Evolutionary conservation across 1,140 invertebrate genomes (phyloP).

Genomic region (Micrasema minimum): DNA sequence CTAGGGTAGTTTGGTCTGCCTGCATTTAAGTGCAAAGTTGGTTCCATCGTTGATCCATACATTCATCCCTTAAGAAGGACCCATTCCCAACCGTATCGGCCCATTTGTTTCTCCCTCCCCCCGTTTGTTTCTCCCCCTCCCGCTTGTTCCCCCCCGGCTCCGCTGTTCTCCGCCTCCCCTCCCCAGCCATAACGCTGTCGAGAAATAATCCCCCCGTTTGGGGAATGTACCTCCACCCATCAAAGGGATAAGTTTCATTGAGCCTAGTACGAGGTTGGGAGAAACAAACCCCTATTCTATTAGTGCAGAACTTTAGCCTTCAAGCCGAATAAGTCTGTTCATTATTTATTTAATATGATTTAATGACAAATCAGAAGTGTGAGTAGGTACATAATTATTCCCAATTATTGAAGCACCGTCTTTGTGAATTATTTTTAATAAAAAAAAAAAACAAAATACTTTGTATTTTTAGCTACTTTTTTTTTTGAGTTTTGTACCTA

Average conservation of each 20-base stretch:
- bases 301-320: no score
- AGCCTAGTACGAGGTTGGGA: background rate
- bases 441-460: no score
- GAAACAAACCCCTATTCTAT: no score
- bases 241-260: constrained; percentile 15
- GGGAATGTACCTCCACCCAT: background rate
- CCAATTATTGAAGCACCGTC: no score
- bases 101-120: constrained; percentile 45
- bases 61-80: constrained; percentile 45
- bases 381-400: no score
- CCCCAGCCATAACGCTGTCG: background rate
- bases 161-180: background rate
- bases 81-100: constrained; percentile 51
- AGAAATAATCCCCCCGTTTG: constrained; percentile 2
- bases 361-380: no score
- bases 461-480: no score
- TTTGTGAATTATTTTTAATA: no score
- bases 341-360: no score
- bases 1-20: constrained; percentile 17
- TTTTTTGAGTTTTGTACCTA: no score
- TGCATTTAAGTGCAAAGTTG: constrained; percentile 54
- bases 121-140: constrained; percentile 6
- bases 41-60: constrained; percentile 50
- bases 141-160: background rate
- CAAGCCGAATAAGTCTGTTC: no score